These are phyloP conservation scores for Catocala fraxini DNA, from an alignment of 2,888 invertebrate genomes.

Conservation along the genomic window DNA sequence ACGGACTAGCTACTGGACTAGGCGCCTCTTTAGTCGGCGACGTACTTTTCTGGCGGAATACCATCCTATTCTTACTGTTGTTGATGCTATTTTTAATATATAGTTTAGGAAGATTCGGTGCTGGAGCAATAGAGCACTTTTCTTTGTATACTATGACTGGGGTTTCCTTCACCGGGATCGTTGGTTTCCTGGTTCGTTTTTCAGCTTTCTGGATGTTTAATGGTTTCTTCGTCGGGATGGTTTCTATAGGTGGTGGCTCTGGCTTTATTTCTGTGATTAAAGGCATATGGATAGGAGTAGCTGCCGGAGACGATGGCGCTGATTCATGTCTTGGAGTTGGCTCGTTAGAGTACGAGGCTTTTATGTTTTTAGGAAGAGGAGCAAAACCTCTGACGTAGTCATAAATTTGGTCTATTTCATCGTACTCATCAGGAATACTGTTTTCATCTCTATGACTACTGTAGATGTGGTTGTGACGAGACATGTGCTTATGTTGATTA, in stretches of 20 bases:
- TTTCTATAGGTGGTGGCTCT: slow-evolving; percentile 97
- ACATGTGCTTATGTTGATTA: slow-evolving; percentile 85
- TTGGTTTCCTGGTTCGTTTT: slow-evolving; percentile 91
- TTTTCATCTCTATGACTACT: slow-evolving; percentile 89
- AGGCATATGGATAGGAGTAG: slow-evolving; percentile 86
- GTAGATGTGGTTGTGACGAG: slow-evolving; percentile 85
- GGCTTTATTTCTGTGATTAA: slow-evolving; percentile 90
- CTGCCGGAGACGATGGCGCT: slow-evolving; percentile 86
- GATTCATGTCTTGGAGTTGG: slow-evolving; percentile 82
- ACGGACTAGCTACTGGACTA: slow-evolving; percentile 87
- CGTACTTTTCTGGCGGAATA: slow-evolving; percentile 91
- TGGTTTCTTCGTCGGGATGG: slow-evolving; percentile 94
- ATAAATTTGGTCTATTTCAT: slow-evolving; percentile 98
- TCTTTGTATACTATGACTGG: slow-evolving; percentile 87
- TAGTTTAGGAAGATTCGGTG: slow-evolving; percentile 90
- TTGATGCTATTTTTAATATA: slow-evolving; percentile 92
- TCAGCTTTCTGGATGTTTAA: slow-evolving; percentile 88
- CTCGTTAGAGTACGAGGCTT: slow-evolving; percentile 88
- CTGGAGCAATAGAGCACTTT: slow-evolving; percentile 86
- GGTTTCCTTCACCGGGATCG: slow-evolving; percentile 87
- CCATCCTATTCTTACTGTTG: slow-evolving; percentile 89
- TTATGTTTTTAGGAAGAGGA: slow-evolving; percentile 94
- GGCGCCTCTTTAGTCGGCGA: slow-evolving; percentile 92
- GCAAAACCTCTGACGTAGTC: slow-evolving; percentile 98
- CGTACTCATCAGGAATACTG: slow-evolving; percentile 93